Conservation (phyloP, 2,888 invertebrate species). For the Ichneumoninae sp. region DNA sequence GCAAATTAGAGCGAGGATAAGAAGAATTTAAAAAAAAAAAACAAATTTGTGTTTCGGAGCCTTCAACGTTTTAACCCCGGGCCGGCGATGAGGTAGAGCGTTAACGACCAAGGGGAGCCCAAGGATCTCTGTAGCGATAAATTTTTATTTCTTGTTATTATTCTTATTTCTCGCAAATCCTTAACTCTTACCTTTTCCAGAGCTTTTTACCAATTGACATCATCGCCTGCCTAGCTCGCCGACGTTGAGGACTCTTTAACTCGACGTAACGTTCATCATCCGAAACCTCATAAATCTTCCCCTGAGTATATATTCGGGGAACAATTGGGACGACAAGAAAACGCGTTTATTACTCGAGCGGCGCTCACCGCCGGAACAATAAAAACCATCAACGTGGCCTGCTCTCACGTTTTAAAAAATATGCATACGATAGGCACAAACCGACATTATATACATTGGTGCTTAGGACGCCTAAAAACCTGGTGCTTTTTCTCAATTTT, state of each 20-base stretch:
- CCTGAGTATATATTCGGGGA: constrained; percentile 1
- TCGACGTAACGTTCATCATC: constrained; percentile 56
- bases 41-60: constrained; percentile 69
- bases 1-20: constrained; percentile 19
- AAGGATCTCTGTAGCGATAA: constrained; percentile 62
- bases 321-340: not conserved
- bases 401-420: constrained; percentile 64
- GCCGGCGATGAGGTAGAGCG: constrained; percentile 80
- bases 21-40: constrained; percentile 20
- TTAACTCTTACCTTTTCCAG: constrained; percentile 63
- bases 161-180: constrained; percentile 44
- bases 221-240: constrained; percentile 82
- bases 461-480: constrained; percentile 73
- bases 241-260: constrained; percentile 75
- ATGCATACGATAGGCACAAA: constrained; percentile 53
- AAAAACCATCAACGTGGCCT: constrained; percentile 72
- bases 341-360: not conserved
- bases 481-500: constrained; percentile 71
- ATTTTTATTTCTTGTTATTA: not conserved
- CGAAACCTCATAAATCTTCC: constrained; percentile 55
- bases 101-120: constrained; percentile 61
- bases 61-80: constrained; percentile 81
- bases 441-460: constrained; percentile 68
- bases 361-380: constrained; percentile 20
- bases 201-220: constrained; percentile 60